phyloP scores from a whole-genome alignment of 2,888 invertebrate genomes.

The Hirtodrosophila duncani region DNA sequence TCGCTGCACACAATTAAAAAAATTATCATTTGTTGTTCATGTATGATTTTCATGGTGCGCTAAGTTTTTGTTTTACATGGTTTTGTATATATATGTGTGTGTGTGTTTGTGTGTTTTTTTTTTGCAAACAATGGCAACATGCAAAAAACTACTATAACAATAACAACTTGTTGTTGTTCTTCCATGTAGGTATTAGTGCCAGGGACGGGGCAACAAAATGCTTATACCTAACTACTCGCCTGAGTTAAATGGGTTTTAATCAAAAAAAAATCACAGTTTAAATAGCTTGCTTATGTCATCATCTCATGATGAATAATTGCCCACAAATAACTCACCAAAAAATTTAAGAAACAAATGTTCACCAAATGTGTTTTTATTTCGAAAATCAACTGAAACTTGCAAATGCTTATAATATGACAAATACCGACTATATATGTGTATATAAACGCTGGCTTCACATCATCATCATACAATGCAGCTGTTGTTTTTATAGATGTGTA shows the following conservation, averaged over 20 bases:
- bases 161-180: slow-evolving; percentile 16
- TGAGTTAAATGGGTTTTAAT: slow-evolving; percentile 20
- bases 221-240: slow-evolving; percentile 1
- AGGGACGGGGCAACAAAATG: slow-evolving; percentile 35
- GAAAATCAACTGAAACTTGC: slow-evolving; percentile 43
- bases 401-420: slow-evolving; percentile 36
- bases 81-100: too few relatives aligned
- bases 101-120: too few relatives aligned
- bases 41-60: slow-evolving; percentile 45
- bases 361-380: slow-evolving; percentile 37
- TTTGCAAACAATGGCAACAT: slow-evolving; percentile 45
- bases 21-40: slow-evolving; percentile 37
- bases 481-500: slow-evolving; percentile 22
- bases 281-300: slow-evolving; percentile 58
- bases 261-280: slow-evolving; percentile 40
- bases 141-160: slow-evolving; percentile 18
- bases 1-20: slow-evolving; percentile 44
- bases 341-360: slow-evolving; percentile 13
- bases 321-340: too few relatives aligned
- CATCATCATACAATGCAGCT: slow-evolving; percentile 40
- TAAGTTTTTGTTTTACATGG: slow-evolving; percentile 59
- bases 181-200: slow-evolving; percentile 50
- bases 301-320: slow-evolving; percentile 20
- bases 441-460: slow-evolving; percentile 15
- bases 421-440: slow-evolving; percentile 26